Base-by-base conservation (phyloP, 2,113 vertebrate genomes). In the Pogona vitticeps region DNA sequence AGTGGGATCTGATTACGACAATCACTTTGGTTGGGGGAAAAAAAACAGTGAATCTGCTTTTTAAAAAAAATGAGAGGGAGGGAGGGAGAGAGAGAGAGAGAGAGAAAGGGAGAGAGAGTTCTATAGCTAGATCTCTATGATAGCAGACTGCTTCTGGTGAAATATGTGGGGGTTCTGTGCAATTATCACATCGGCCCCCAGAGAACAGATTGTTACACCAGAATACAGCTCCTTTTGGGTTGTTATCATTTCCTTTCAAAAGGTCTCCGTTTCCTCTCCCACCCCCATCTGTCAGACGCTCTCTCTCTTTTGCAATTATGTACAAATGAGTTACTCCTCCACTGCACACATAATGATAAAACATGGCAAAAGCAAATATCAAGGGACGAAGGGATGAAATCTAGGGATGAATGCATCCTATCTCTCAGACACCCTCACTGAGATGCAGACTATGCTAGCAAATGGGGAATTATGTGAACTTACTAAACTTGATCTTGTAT, bases 191-290 rank as follows among this genome's bases (percentile, higher is more conserved):
- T 28, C 67, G 36, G 14, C 85, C 68, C 40, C 77, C 85, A 65
- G 58, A 75, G 14, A 86, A 76, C 85, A 86, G 78, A 86, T 86
- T 86, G 78, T 18, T 15, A 31, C 17, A 17, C 38, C 20, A 46
- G 83, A 58, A 42, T 76, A 28, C 40, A 46, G 23, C 70, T 83
- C 33, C 33, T 61, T 73, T 38, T 73, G 17, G 17, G 5, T 31
- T 21, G 31, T 36, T 75, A 26, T 75, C 3, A 75, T 75, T 81
- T 86, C 85, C 85, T 81, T 81, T 52, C 3, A 31, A 81, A 81
- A 86, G 78, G 85, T 67, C 78, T 86, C 33, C 10, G 28, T 75
- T 86, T 86, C 78, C 85, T 56, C 40, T 86, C 71, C 85, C 70
- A 36, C 85, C 85, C n/a, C n/a, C 59, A 79, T 38, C 33, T 59